Evolutionary conservation across 2,113 vertebrate species (phyloP), one percentile per base, ranked within the genome.

Genomic region (Paradoxurus hermaphroditus): DNA sequence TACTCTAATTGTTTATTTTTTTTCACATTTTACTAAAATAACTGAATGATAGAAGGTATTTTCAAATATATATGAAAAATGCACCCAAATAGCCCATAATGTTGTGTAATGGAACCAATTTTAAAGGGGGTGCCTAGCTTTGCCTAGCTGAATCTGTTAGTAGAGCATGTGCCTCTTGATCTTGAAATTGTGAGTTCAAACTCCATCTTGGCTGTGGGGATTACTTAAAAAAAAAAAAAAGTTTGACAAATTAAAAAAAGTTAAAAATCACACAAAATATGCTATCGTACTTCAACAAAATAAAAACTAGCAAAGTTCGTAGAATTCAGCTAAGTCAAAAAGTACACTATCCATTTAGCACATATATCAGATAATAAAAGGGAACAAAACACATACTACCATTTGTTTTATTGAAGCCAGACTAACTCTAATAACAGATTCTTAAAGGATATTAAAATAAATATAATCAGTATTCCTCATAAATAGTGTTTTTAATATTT

Each of bases 1-100:
- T n/a, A n/a, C 51, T 18, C 18, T 12, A 16, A 18, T 53, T 53
- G n/a, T n/a, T 59, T 56, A 7, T 59, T 59, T 59, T 25, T 59
- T 59, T 59, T 25, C 23, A 59, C 56, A 59, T 59, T 59, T 59
- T 59, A 59, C 6, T 51, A 1, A 63, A 86, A 79, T 51, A 78
- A 93, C 16, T 63, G 23, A 63, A 90, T 39, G 86, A 87, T 46
- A 89, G 1, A 93, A 94, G 72, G 51, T 94, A 72, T 59, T 96
- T 96, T 87, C 25, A 86, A 86, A 86, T 59, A 34, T 27, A 67
- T 21, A 72, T 11, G 18, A 39, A 92, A 82, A 92, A 44, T n/a
- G 59, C 5, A 41, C 19, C 6, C 31, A 70, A 59, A 77, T 29
- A 85, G 44, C 41, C 0, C 13, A 79, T 84, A 75, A 70, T 56